Conservation (phyloP, 2,797 vertebrate species). For the Karalla daura region DNA sequence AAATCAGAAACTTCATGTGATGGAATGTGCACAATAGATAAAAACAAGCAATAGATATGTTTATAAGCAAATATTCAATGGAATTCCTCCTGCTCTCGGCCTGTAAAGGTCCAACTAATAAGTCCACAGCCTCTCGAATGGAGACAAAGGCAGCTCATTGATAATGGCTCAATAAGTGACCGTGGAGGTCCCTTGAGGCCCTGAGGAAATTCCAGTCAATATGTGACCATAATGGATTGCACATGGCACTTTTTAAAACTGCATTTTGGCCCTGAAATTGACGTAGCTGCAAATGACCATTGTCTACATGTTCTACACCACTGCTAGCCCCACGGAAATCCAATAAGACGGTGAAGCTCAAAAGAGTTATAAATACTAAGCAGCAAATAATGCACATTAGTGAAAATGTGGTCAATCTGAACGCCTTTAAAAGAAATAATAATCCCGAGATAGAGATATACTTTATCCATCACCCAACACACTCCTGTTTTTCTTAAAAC, state of each 20-base stretch:
- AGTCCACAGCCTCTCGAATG: conserved; percentile 51
- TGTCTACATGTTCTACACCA: conserved; percentile 2
- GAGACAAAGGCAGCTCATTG: conserved; percentile 70
- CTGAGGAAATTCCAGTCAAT: conserved; percentile 65
- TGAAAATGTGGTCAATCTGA: background rate
- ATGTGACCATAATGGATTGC: conserved; percentile 45
- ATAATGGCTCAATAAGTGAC: conserved; percentile 72
- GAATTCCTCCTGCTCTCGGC: conserved; percentile 38
- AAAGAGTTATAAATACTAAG: conserved; percentile 16
- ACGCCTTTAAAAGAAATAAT: conserved; percentile 17
- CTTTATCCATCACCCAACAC: conserved; percentile 29
- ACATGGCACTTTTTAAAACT: conserved; percentile 47
- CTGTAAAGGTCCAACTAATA: conserved; percentile 63
- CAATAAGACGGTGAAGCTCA: conserved; percentile 1
- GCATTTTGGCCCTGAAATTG: conserved; percentile 33
- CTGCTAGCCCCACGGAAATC: background rate
- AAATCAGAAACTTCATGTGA: background rate
- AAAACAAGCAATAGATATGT: conserved; percentile 9
- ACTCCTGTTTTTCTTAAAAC: conserved; percentile 37
- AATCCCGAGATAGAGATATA: background rate
- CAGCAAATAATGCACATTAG: background rate
- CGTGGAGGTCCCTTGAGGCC: conserved; percentile 52
- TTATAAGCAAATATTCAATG: background rate
- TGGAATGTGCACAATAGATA: conserved; percentile 9
- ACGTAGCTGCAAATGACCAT: conserved; percentile 21